Evolutionary conservation across 2,797 vertebrate genomes (phyloP).

Genomic region (Lagothrix lagotricha): DNA sequence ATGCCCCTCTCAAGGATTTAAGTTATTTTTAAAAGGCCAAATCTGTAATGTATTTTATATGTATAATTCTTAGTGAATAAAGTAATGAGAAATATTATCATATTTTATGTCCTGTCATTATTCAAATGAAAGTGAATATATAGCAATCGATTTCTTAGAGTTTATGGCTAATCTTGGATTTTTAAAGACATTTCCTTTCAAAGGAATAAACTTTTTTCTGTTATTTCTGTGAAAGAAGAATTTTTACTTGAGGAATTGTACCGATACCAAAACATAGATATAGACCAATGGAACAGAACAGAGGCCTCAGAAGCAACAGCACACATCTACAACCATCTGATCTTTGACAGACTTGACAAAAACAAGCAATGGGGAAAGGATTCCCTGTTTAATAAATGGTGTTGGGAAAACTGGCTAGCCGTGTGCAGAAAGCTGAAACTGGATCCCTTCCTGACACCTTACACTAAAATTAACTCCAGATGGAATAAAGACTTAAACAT

Average conservation of each 20-base stretch:
- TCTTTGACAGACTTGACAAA: too few species aligned
- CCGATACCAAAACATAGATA: too few species aligned
- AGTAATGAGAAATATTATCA: slow-evolving; percentile 5
- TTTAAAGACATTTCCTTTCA: neutral
- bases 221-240: neutral
- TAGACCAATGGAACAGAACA: too few species aligned
- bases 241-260: neutral
- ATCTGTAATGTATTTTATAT: neutral
- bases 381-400: too few species aligned
- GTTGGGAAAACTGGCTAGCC: too few species aligned
- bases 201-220: slow-evolving; percentile 1
- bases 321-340: too few species aligned
- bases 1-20: neutral
- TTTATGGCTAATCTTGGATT: slow-evolving; percentile 31
- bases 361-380: too few species aligned
- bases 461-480: too few species aligned
- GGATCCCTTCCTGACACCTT: too few species aligned
- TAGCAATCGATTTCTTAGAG: slow-evolving; percentile 19
- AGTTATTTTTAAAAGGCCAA: neutral
- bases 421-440: too few species aligned
- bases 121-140: slow-evolving; percentile 24
- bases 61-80: slow-evolving; percentile 34
- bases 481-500: too few species aligned
- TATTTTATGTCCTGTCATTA: neutral
- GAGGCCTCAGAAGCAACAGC: too few species aligned